Percentiles rank a stretch among this genome's conserved stretches.
Conservation (phyloP, 2,888 invertebrate species). For the Drosophila meridiana region DNA sequence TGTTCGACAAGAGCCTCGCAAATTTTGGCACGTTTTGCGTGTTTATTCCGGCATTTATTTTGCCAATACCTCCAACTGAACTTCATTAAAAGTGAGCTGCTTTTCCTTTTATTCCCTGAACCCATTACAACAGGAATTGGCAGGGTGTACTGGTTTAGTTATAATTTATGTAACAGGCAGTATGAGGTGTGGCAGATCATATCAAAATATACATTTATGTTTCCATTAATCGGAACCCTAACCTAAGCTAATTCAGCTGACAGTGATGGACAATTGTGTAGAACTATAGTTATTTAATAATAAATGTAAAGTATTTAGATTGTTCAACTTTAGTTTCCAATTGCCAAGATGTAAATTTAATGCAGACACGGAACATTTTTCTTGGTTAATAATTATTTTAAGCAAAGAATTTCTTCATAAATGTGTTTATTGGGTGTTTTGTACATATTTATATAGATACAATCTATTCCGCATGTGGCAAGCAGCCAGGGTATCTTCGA, state of each 20-base stretch:
- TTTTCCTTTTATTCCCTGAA: slow-evolving; percentile 19
- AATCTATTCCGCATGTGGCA: not conserved
- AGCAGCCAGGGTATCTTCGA: not conserved
- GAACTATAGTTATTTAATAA: too few species aligned
- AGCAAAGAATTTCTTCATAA: too few species aligned
- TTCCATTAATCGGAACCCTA: too few species aligned
- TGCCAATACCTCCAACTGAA: slow-evolving; percentile 19
- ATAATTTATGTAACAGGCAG: not conserved
- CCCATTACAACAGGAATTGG: not conserved
- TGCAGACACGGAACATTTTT: not conserved
- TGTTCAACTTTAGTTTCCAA: not conserved
- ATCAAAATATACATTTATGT: not conserved
- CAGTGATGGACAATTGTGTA: too few species aligned
- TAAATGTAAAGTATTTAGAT: too few species aligned
- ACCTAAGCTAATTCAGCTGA: too few species aligned
- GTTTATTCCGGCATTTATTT: slow-evolving; percentile 50
- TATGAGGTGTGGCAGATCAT: not conserved
- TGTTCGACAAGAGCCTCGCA: slow-evolving; percentile 1
- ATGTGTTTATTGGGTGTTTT: too few species aligned
- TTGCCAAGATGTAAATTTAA: not conserved
- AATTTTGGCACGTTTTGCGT: slow-evolving; percentile 49
- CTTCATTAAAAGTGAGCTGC: slow-evolving; percentile 33
- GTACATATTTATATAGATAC: not conserved
- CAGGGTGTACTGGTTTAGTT: not conserved
- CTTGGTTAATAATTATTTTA: too few species aligned